Percentiles rank a stretch among this genome's conserved stretches.
These are phyloP conservation scores for Brachyptera putata DNA, from an alignment of 2,888 invertebrate genomes.

Conservation along the genomic window DNA sequence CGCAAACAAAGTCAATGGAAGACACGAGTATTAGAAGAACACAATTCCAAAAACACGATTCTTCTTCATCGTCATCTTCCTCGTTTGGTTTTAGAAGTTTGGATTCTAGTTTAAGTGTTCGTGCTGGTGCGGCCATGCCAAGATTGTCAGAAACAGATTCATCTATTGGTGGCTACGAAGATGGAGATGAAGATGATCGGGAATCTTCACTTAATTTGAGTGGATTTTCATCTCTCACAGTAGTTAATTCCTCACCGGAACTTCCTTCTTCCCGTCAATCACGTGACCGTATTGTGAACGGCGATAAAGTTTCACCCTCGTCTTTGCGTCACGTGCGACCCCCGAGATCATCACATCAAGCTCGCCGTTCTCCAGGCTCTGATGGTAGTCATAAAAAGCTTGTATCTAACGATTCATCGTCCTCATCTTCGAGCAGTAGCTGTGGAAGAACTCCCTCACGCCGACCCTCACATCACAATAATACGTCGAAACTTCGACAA, in stretches of 20 bases:
- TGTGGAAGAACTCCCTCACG: constrained; percentile 20
- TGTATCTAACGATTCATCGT: constrained; percentile 37
- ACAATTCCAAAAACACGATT: constrained; percentile 52
- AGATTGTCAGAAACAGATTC: constrained; percentile 41
- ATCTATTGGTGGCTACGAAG: constrained; percentile 53
- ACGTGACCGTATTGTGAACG: constrained; percentile 27
- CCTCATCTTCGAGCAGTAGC: constrained; percentile 39
- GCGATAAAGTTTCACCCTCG: constrained; percentile 38
- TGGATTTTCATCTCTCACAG: constrained; percentile 29
- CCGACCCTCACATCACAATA: constrained; percentile 26
- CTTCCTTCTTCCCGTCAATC: constrained; percentile 25
- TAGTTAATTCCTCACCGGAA: constrained; percentile 27
- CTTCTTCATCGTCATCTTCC: constrained; percentile 48
- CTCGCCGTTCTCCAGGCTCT: constrained; percentile 42
- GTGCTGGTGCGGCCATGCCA: constrained; percentile 49
- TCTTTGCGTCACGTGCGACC: constrained; percentile 31
- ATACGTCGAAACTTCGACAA: constrained; percentile 11
- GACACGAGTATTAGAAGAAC: constrained; percentile 51
- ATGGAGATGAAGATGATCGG: constrained; percentile 50
- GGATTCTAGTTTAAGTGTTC: constrained; percentile 52
- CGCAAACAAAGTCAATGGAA: constrained; percentile 53
- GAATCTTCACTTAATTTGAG: constrained; percentile 34
- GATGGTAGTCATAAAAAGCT: constrained; percentile 41
- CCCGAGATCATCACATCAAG: constrained; percentile 21
- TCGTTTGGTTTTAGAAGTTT: constrained; percentile 61